Evolutionary conservation across 2,888 invertebrate species (phyloP), one percentile per base, ranked within the genome.

Genomic region (Drosophila basisetae): DNA sequence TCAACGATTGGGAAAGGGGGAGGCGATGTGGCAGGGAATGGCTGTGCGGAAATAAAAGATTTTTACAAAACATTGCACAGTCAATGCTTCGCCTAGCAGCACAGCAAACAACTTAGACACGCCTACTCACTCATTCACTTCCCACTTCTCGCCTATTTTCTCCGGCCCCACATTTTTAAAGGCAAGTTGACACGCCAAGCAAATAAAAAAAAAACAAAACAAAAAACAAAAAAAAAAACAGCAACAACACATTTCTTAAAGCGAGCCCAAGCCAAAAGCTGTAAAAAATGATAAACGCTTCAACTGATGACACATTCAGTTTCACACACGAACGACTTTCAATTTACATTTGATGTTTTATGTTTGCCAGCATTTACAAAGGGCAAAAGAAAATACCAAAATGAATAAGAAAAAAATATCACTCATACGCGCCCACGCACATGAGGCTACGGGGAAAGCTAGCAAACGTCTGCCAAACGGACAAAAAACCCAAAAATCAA

Each of bases 281-380:
- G 90, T 90, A 86, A 86, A 91, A 87, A 91, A 87, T 87, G 91
- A 87, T 87, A 91, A 87, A 87, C 87, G 87, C 87, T 91, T 91
- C 87, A 91, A 87, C 87, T 87, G 87, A 87, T 87, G 87, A 91
- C 87, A 87, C 87, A 91, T 87, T 87, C 91, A 87, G 86, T 91
- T 91, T 91, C 90, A 91, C 91, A 91, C 91, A 91, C 91, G 90
- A 90, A 87, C 83, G 91, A 91, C 81, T 91, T 91, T 91, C 91
- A 91, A 91, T 91, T 91, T 91, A 87, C 87, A 87, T 87, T 91
- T 87, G 87, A 87, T 87, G 87, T 87, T 87, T 87, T 87, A 87
- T 87, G 87, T 87, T 89, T 90, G 87, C 86, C 80, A 89, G 86
- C 90, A 79, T 82, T 77, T 84, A 78, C 89, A 73, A 74, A 88